Conservation (phyloP, 1,140 invertebrate species). For the Bombus picipes region DNA sequence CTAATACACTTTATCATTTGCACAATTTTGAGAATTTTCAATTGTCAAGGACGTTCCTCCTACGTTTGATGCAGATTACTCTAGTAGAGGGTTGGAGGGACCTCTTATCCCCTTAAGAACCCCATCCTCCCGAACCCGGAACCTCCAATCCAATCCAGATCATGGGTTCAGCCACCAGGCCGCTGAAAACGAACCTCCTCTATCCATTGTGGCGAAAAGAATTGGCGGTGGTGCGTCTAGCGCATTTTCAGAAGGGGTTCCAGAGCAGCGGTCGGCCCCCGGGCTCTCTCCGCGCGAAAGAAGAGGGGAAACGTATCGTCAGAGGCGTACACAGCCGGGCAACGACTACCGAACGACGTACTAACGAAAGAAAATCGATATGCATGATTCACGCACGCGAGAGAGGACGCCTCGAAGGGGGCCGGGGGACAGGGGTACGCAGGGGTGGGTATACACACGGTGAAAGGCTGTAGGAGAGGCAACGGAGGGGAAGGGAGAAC, state of each 20-base stretch:
- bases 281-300: slow-evolving; percentile 49
- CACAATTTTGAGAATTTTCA: background rate
- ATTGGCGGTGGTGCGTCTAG: slow-evolving; percentile 48
- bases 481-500: slow-evolving; percentile 38
- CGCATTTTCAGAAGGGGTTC: slow-evolving; percentile 72
- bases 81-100: background rate
- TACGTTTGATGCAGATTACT: background rate
- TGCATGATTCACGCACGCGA: slow-evolving; percentile 82
- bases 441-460: slow-evolving; percentile 39
- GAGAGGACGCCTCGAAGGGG: slow-evolving; percentile 55
- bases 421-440: background rate
- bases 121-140: background rate
- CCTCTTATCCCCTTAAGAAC: background rate
- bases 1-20: background rate
- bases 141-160: background rate
- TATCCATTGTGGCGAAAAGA: slow-evolving; percentile 73
- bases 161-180: background rate
- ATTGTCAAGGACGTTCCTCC: background rate
- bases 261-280: slow-evolving; percentile 60
- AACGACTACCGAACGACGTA: slow-evolving; percentile 53
- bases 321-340: slow-evolving; percentile 29
- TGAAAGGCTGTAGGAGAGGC: slow-evolving; percentile 33
- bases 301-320: slow-evolving; percentile 30
- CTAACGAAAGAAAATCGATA: slow-evolving; percentile 82
- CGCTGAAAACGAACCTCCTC: background rate